phyloP scores from a whole-genome alignment of 37 sponge, comb jelly and placozoan species.

The Spongilla lacustris region DNA sequence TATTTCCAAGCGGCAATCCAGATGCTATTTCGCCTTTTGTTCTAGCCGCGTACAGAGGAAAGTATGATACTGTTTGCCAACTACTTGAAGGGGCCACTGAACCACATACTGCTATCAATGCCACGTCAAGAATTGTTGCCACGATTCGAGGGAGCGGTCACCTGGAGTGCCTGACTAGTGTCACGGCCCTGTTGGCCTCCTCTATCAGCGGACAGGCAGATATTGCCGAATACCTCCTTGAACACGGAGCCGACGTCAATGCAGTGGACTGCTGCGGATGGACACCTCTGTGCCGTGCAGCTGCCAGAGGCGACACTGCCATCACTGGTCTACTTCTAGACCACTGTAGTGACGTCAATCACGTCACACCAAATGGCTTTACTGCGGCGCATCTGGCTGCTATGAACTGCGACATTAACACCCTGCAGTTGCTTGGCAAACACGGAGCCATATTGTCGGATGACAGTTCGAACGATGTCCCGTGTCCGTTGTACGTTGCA shows the following conservation, averaged over 20 bases:
- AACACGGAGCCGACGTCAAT: slow-evolving; percentile 59
- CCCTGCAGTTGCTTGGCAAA: not conserved
- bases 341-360: not conserved
- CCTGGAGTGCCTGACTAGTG: not conserved
- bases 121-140: not conserved
- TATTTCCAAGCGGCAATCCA: not conserved
- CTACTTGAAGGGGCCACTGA: not conserved
- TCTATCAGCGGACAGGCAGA: not conserved
- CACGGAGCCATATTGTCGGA: not conserved
- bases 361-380: not conserved
- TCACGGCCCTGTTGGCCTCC: not conserved
- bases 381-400: not conserved
- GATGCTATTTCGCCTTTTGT: not conserved
- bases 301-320: slow-evolving; percentile 74
- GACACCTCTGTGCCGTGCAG: slow-evolving; percentile 90
- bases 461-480: not conserved
- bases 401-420: not conserved
- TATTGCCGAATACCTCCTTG: not conserved
- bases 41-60: not conserved
- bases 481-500: not conserved
- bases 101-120: not conserved
- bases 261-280: slow-evolving; percentile 88
- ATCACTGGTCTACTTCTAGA: not conserved
- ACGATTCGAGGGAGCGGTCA: not conserved
- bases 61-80: not conserved